Percentiles rank a stretch among this genome's conserved stretches.
Evolutionary conservation across 2,113 vertebrate genomes (phyloP).

Genomic region (Chascanopsetta lugubris): DNA sequence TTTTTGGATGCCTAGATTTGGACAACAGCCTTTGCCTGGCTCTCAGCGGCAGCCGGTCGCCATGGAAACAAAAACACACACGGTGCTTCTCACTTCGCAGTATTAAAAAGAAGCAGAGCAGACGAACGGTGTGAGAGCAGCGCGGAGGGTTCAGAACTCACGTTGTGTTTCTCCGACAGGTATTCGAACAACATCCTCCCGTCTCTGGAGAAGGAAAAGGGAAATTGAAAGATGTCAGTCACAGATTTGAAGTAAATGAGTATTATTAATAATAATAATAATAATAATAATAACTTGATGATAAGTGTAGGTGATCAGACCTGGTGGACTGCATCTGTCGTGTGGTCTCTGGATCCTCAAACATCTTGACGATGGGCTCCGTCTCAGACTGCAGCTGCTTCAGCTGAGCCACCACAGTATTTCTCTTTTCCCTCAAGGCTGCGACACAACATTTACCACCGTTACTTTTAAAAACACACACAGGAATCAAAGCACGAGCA

Average conservation of each 20-base stretch:
- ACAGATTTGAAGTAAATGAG: background rate
- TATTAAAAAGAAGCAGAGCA: background rate
- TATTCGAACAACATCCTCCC: constrained; percentile 96
- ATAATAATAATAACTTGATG: background rate
- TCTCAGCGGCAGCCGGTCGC: constrained; percentile 51
- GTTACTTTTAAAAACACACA: background rate
- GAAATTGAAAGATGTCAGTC: background rate
- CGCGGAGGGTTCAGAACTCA: constrained; percentile 74
- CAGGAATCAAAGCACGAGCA: too few relatives aligned
- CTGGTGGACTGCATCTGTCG: constrained; percentile 97
- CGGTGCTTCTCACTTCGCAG: background rate
- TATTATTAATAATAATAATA: background rate
- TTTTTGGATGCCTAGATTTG: constrained; percentile 25
- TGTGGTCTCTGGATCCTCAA: constrained; percentile 96
- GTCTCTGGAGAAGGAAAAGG: constrained; percentile 80
- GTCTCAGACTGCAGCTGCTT: constrained; percentile 96
- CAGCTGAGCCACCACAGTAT: constrained; percentile 91
- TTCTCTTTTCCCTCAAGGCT: constrained; percentile 93
- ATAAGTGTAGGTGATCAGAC: constrained; percentile 64
- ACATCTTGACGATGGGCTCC: constrained; percentile 97
- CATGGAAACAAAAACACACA: constrained; percentile 54
- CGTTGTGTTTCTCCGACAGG: constrained; percentile 95
- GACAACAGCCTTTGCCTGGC: constrained; percentile 18
- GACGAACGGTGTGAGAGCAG: background rate
- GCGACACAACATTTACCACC: background rate